Evolutionary conservation across 2,888 invertebrate species (phyloP).

Genomic region (Pollenia labialis): DNA sequence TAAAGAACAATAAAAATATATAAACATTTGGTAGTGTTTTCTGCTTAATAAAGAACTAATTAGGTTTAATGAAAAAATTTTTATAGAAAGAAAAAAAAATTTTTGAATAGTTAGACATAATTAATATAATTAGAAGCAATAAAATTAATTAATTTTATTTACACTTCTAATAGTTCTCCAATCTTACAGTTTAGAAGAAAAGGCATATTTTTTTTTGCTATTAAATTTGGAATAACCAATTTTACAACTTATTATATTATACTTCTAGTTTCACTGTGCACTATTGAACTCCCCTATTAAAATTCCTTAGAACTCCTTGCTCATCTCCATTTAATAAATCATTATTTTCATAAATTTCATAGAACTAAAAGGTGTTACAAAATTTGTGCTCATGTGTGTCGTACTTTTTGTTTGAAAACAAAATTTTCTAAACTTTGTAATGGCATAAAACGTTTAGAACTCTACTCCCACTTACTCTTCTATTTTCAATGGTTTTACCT

Average conservation of each 20-base stretch:
- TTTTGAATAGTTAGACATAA: constrained; percentile 21
- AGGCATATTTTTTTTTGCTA: no score
- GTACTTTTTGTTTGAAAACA: not conserved
- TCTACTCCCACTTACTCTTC: not conserved
- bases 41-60: constrained; percentile 29
- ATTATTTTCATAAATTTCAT: constrained; percentile 23
- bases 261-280: no score
- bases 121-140: not conserved
- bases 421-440: constrained; percentile 41
- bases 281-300: not conserved
- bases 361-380: not conserved
- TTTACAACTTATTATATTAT: no score
- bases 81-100: not conserved
- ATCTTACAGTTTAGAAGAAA: no score
- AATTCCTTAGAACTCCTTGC: not conserved
- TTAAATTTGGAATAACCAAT: no score
- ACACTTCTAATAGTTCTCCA: no score
- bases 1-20: constrained; percentile 17
- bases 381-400: constrained; percentile 1
- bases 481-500: not conserved
- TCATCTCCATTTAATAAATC: not conserved
- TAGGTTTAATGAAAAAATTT: constrained; percentile 24
- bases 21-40: not conserved
- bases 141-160: not conserved
- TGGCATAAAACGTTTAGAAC: constrained; percentile 33